Evolutionary conservation across 2,888 invertebrate genomes (phyloP), one percentile per base, ranked within the genome.

Genomic region (Sesia apiformis): DNA sequence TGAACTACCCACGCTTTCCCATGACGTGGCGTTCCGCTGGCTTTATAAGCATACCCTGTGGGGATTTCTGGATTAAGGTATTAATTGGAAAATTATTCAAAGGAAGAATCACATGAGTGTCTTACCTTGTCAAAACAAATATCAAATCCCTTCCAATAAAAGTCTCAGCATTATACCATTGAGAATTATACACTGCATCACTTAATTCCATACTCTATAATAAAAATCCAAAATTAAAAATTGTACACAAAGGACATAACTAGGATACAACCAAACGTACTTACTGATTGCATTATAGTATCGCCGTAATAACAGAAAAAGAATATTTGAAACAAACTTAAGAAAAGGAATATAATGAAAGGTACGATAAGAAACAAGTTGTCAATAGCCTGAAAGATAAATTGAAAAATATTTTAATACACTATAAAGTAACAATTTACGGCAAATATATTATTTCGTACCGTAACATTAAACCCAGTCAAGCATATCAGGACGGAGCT

Each of bases 401-500:
- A 38, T 5, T 53, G 39, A 41, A 3, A 52, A 6, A 53, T 49
- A 23, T 46, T 42, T 8, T 39, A 43, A 49, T 23, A 57, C 60
- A 58, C 64, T 82, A 81, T 72, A 67, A 65, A 0, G 77, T 58
- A 23, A 23, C 23, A 23, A 23, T 23, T 23, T 1, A 23, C 1
- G 2, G 23, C 23, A 23, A 23, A 23, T 23, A 23, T 23, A 23
- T 23, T 23, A 2, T 23, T 23, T 23, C 41, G 7, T 46, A 46
- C 46, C 7, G 46, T 46, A 46, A 46, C 46, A 59, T 83, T 83
- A 51, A 83, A 80, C 4, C 77, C 81, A 4, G 75, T 64, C 4
- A 74, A 66, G 54, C 84, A 84, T 54, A 83, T 76, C 3, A 77
- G 66, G 38, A 81, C 56, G 2, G 81, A 76, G 54, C 84, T 79